Percentiles rank a stretch among this genome's conserved stretches.
These are phyloP conservation scores for Lycopodina hypogea DNA, from an alignment of 37 sponge, comb jelly and placozoan genomes.

Conservation along the genomic window DNA sequence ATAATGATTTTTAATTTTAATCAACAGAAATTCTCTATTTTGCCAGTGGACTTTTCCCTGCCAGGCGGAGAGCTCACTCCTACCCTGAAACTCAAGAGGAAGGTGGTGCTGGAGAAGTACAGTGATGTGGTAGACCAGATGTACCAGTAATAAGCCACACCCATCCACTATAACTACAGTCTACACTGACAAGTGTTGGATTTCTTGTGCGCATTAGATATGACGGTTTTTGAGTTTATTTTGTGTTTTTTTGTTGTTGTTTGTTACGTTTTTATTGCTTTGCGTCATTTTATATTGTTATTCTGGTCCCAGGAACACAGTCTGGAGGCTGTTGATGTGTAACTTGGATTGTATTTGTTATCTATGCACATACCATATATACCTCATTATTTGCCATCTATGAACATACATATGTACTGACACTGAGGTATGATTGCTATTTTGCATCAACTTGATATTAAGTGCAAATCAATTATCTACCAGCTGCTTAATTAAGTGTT, in stretches of 20 bases:
- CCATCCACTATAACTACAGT: no score
- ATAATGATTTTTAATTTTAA: no score
- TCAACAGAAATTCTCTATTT: conserved; percentile 78
- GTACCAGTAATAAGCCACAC: conserved; percentile 57
- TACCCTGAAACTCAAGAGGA: conserved; percentile 87
- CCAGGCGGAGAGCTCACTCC: conserved; percentile 75
- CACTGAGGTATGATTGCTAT: no score
- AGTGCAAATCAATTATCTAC: no score
- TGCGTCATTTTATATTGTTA: neutral
- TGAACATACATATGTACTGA: no score
- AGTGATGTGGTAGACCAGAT: conserved; percentile 65
- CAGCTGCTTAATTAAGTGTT: no score
- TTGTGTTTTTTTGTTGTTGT: neutral
- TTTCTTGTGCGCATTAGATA: neutral
- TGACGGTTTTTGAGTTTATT: no score
- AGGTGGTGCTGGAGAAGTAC: conserved; percentile 78
- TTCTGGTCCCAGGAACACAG: neutral
- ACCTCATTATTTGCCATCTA: no score
- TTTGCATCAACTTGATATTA: no score
- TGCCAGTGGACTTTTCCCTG: conserved; percentile 78
- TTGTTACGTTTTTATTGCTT: neutral
- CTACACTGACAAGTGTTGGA: neutral
- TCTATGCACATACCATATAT: no score
- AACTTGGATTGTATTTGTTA: no score
- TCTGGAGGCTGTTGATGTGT: neutral